Conservation (phyloP, 2,113 vertebrate genomes). For the Percina caprodes region DNA sequence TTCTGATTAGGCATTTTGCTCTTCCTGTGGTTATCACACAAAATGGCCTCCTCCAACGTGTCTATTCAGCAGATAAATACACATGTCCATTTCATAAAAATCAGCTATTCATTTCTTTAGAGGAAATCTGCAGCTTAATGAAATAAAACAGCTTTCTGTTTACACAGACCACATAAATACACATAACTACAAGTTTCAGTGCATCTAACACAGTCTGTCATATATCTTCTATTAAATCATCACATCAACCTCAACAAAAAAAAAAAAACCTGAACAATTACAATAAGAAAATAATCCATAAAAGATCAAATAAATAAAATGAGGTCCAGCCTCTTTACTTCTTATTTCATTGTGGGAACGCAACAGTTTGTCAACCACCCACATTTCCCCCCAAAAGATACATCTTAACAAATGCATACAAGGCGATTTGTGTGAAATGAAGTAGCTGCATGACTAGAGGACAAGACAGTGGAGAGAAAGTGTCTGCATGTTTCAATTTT, state of each 20-base stretch:
- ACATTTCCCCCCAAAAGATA: slow-evolving; percentile 48
- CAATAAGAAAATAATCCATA: slow-evolving; percentile 64
- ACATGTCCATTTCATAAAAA: slow-evolving; percentile 60
- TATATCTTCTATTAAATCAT: slow-evolving; percentile 57
- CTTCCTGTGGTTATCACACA: slow-evolving; percentile 82
- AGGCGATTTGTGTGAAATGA: slow-evolving; percentile 81
- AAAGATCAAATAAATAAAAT: slow-evolving; percentile 81
- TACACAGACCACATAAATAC: slow-evolving; percentile 64
- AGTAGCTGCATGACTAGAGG: slow-evolving; percentile 68
- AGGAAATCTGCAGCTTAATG: slow-evolving; percentile 16
- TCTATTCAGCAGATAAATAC: slow-evolving; percentile 64
- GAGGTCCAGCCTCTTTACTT: slow-evolving; percentile 78
- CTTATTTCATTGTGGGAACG: slow-evolving; percentile 61
- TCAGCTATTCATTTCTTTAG: background rate
- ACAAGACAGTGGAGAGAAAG: slow-evolving; percentile 59
- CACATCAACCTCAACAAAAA: slow-evolving; percentile 66
- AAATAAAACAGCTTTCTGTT: slow-evolving; percentile 43
- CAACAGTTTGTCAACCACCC: slow-evolving; percentile 56
- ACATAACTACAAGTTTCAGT: slow-evolving; percentile 74
- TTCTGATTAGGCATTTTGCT: slow-evolving; percentile 60
- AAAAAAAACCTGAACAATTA: slow-evolving; percentile 60
- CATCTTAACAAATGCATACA: slow-evolving; percentile 75
- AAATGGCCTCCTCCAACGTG: slow-evolving; percentile 75
- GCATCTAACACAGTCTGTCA: slow-evolving; percentile 72
- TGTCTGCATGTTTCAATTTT: slow-evolving; percentile 18